phyloP scores from a whole-genome alignment of 2,797 vertebrate species.

The Podargus strigoides region DNA sequence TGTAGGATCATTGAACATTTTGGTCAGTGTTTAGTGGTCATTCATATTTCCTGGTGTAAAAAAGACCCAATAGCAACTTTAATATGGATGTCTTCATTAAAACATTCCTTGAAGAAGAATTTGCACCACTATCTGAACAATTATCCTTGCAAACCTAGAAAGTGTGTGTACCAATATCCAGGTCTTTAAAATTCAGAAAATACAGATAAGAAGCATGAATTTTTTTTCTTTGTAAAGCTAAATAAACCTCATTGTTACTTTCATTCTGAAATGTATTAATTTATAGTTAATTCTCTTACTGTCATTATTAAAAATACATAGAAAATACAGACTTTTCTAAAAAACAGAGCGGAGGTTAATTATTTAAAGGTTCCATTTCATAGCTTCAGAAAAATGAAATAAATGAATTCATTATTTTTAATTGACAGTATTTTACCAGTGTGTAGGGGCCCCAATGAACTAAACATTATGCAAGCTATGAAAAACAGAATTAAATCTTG shows the following conservation, averaged over 20 bases:
- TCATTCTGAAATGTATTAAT: not conserved
- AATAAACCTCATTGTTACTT: not conserved
- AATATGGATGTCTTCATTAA: not conserved
- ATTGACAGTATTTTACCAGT: conserved; percentile 9
- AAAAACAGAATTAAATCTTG: conserved; percentile 17
- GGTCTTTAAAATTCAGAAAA: not conserved
- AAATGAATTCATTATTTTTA: conserved; percentile 28
- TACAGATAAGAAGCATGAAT: not conserved
- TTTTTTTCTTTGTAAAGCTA: not conserved
- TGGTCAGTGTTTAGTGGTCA: not conserved
- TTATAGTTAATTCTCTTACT: not conserved
- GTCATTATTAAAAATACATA: not conserved
- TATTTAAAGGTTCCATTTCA: not conserved
- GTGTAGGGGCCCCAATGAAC: not conserved
- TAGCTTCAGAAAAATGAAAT: conserved; percentile 15
- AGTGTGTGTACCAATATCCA: not conserved
- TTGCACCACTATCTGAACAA: not conserved
- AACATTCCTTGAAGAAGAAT: not conserved
- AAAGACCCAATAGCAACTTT: not conserved
- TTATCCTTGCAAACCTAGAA: not conserved
- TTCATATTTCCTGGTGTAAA: not conserved
- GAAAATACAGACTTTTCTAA: not conserved
- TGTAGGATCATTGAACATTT: not conserved
- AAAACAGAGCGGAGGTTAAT: not conserved
- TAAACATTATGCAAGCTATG: not conserved